Evolutionary conservation across 1,140 invertebrate genomes (phyloP).

Genomic region (Riptortus pedestris): DNA sequence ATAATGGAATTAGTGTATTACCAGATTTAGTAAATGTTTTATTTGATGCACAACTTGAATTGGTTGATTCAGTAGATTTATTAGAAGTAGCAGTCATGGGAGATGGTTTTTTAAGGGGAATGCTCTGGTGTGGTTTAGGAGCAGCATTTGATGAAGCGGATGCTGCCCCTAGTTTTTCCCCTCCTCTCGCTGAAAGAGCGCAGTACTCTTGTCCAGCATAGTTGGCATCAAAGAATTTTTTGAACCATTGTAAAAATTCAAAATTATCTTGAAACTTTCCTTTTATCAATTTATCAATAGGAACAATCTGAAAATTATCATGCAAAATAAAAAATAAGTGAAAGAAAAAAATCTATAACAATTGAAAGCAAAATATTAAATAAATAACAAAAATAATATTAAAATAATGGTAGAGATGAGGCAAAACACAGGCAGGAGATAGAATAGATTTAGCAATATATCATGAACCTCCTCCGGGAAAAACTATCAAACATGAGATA

Average conservation of each 20-base stretch:
- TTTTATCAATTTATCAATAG: constrained; percentile 83
- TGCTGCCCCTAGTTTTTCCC: constrained; percentile 63
- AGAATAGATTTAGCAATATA: no score
- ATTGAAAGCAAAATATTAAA: neutral
- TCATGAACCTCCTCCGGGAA: no score
- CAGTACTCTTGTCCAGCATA: constrained; percentile 88
- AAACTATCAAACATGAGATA: no score
- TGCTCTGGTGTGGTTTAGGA: neutral
- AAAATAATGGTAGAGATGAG: no score
- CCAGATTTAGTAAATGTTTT: neutral
- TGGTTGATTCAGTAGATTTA: neutral
- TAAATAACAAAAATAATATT: neutral
- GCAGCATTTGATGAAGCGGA: constrained; percentile 33
- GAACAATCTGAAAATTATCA: constrained; percentile 60
- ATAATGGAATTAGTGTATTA: neutral
- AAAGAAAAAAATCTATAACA: constrained; percentile 37
- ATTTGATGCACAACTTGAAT: neutral
- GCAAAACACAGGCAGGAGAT: no score
- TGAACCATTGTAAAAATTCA: constrained; percentile 99
- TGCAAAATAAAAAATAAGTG: constrained; percentile 32
- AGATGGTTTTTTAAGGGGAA: neutral
- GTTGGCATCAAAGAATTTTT: constrained; percentile 98
- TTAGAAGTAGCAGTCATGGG: neutral
- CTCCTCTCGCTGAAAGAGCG: constrained; percentile 70
- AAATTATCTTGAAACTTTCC: constrained; percentile 97